phyloP scores from a whole-genome alignment of 2,797 vertebrate genomes.

The Falco novaeseelandiae region DNA sequence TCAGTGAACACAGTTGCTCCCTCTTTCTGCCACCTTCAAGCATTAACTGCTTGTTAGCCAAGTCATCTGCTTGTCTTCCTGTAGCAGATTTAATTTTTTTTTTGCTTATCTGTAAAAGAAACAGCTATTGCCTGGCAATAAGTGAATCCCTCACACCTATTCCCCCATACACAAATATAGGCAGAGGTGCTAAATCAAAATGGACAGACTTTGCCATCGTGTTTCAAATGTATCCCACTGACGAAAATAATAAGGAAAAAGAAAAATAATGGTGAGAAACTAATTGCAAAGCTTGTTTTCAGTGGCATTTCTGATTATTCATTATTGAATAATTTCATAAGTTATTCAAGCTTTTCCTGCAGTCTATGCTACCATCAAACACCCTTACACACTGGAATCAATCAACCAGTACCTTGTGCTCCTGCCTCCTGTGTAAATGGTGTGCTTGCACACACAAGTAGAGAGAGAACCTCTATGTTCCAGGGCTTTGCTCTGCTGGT shows the following conservation, averaged over 20 bases:
- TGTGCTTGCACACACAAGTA: neutral
- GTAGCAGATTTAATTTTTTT: neutral
- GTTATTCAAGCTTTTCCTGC: constrained; percentile 68
- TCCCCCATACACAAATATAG: neutral
- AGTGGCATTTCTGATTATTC: constrained; percentile 47
- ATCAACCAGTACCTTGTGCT: neutral
- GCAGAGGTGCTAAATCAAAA: neutral
- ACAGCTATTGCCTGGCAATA: neutral
- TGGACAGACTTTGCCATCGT: neutral
- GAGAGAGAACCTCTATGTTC: neutral
- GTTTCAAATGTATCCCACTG: neutral
- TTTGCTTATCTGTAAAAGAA: neutral
- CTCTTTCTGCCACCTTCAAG: neutral
- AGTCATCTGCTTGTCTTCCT: neutral
- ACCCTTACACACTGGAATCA: neutral
- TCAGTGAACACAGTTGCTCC: neutral
- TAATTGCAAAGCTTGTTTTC: constrained; percentile 1
- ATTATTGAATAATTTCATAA: constrained; percentile 72
- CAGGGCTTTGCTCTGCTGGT: neutral
- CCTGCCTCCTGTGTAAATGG: neutral
- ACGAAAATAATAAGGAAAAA: neutral
- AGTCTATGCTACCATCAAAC: neutral
- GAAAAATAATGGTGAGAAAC: neutral
- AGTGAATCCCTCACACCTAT: neutral
- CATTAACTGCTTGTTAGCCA: neutral